These are phyloP conservation scores for Hippocampus kuda DNA, from an alignment of 2,797 vertebrate species.

Conservation along the genomic window DNA sequence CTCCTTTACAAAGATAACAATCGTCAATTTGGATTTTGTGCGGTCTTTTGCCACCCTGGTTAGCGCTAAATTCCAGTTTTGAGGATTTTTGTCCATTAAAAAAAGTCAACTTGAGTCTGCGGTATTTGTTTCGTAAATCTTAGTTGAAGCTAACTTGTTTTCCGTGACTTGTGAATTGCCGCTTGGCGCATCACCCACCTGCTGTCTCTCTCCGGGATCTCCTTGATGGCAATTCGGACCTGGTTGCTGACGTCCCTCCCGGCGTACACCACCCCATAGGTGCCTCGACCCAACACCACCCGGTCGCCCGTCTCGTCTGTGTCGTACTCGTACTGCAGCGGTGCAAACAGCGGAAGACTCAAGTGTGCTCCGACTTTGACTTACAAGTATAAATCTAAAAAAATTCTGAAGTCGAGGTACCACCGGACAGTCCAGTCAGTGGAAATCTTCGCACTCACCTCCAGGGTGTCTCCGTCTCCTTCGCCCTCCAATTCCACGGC, in stretches of 20 bases:
- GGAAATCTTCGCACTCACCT: constrained; percentile 63
- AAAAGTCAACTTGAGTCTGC: no score
- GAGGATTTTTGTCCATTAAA: no score
- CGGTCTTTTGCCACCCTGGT: no score
- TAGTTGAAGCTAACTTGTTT: no score
- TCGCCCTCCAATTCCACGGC: constrained; percentile 83
- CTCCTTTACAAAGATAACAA: no score
- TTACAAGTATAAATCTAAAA: background rate
- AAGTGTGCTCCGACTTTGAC: background rate
- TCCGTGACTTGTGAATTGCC: no score
- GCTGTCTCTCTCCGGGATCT: constrained; percentile 87
- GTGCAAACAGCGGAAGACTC: background rate
- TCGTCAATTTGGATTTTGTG: no score
- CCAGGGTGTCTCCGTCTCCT: constrained; percentile 78
- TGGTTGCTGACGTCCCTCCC: constrained; percentile 81
- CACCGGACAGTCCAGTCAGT: background rate
- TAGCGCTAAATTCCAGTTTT: no score
- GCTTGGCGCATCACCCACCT: constrained; percentile 54
- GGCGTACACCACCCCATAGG: constrained; percentile 84
- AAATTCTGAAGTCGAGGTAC: background rate
- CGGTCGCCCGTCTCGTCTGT: constrained; percentile 73
- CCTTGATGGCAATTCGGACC: constrained; percentile 89
- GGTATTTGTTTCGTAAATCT: no score
- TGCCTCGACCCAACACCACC: constrained; percentile 82
- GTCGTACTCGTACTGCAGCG: constrained; percentile 79